Evolutionary conservation across 2,888 invertebrate species (phyloP).

Genomic region (Trachelus troglodyta): DNA sequence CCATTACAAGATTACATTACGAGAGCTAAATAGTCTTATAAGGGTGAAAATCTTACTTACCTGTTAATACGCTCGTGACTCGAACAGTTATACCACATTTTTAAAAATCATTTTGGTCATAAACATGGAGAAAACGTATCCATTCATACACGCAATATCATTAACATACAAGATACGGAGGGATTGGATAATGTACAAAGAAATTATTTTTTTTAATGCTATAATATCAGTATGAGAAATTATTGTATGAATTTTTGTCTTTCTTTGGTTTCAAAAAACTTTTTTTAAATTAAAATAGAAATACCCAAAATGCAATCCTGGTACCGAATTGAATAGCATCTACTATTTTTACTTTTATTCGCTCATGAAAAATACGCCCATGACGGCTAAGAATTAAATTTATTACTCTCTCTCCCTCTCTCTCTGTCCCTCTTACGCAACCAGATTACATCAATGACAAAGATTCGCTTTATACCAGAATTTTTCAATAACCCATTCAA

Average conservation of each 20-base stretch:
- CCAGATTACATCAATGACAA: not conserved
- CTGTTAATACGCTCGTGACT: not conserved
- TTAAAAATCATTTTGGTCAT: slow-evolving; percentile 1
- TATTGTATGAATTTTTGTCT: not conserved
- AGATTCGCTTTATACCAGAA: not conserved
- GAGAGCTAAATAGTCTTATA: not conserved
- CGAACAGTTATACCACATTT: not conserved
- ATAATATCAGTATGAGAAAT: not conserved
- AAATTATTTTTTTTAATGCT: not conserved
- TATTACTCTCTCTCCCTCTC: too few species aligned
- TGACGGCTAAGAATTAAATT: not conserved
- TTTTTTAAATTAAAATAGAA: not conserved
- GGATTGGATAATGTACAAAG: not conserved
- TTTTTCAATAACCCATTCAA: not conserved
- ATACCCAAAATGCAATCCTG: not conserved
- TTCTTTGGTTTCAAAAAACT: not conserved
- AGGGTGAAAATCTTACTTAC: slow-evolving; percentile 7
- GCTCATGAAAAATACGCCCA: not conserved
- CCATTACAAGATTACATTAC: not conserved
- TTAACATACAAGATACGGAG: not conserved
- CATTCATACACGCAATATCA: not conserved
- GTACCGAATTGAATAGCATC: not conserved
- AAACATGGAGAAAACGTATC: slow-evolving; percentile 1
- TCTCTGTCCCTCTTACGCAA: not conserved
- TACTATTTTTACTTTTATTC: not conserved